Evolutionary conservation across 2,113 vertebrate species (phyloP), one percentile per base, ranked within the genome.

Genomic region (Apodemus sylvaticus): DNA sequence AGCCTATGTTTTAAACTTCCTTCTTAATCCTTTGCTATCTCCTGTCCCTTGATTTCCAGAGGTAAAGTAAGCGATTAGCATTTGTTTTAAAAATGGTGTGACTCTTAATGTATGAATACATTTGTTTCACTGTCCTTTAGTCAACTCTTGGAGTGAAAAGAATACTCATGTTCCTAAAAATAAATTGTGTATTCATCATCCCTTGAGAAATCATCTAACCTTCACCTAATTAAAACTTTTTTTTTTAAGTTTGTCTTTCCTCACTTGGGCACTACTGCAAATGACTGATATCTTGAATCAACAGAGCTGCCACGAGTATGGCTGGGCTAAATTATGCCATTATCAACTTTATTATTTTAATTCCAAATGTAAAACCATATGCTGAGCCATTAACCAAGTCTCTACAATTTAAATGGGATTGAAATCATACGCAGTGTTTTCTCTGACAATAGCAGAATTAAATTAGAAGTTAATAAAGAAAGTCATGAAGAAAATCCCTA

Each of bases 391-490:
- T 94, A 95, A 78, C 92, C 20, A 90, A 53, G 64, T 86, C 79
- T 89, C 48, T 93, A n/a, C 51, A 85, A 90, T 96, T 94, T 95
- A 89, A 96, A 94, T 77, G 64, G 58, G 26, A 58, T 83, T 86
- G 86, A 91, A 94, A 74, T 71, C n/a, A 68, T 73, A 39, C 10
- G 7, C 45, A 73, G 62, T 79, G 68, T 96, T 83, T 94, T 93
- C 60, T 95, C 45, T 92, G 79, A 95, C 64, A 88, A 89, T 31
- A 70, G 73, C 34, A 90, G 77, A 89, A 89, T 90, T 79, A 96
- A 91, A 91, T 95, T 79, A 91, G 93, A 91, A 71, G n/a, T 95
- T 97, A 94, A 77, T 93, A 95, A 95, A 73, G 66, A 92, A 96
- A 93, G 60, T 22, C 42, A 68, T 77, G 55, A 90, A 73, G 93